Conservation (phyloP, 2,113 vertebrate species). For the Gambusia affinis region DNA sequence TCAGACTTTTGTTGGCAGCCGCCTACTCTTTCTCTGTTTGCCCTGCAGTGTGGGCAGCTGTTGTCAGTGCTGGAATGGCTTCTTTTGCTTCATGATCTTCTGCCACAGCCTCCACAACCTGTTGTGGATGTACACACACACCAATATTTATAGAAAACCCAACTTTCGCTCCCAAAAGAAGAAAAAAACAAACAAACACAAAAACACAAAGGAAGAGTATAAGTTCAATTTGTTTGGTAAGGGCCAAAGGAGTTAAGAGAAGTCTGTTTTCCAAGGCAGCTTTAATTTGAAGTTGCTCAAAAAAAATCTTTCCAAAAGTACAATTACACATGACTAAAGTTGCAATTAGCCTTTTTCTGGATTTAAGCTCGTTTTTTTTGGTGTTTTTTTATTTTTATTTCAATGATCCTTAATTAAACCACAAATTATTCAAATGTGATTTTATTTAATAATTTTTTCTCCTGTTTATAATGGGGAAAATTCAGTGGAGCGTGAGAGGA, state of each 20-base stretch:
- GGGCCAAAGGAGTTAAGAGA: neutral
- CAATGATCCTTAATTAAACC: neutral
- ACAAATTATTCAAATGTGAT: neutral
- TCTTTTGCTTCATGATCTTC: slow-evolving; percentile 2
- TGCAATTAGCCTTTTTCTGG: neutral
- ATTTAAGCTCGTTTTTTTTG: neutral
- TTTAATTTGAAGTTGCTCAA: neutral
- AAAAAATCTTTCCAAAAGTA: neutral
- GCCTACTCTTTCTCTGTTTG: neutral
- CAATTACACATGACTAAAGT: neutral
- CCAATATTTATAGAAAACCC: neutral
- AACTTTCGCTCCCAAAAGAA: neutral
- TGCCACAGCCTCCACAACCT: slow-evolving; percentile 5
- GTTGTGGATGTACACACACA: slow-evolving; percentile 1
- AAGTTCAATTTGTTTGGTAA: neutral
- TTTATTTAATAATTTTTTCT: neutral
- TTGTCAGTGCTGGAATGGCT: neutral
- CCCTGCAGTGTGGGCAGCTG: slow-evolving; percentile 5
- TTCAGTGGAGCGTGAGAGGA: slow-evolving; percentile 23
- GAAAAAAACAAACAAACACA: too few relatives aligned
- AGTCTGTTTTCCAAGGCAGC: too few relatives aligned
- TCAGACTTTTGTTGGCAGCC: slow-evolving; percentile 10
- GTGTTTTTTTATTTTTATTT: too few relatives aligned
- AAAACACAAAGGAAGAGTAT: neutral
- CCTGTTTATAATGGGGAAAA: slow-evolving; percentile 21